These are phyloP conservation scores for Gerris lacustris DNA, from an alignment of 2,888 invertebrate genomes.

Conservation along the genomic window DNA sequence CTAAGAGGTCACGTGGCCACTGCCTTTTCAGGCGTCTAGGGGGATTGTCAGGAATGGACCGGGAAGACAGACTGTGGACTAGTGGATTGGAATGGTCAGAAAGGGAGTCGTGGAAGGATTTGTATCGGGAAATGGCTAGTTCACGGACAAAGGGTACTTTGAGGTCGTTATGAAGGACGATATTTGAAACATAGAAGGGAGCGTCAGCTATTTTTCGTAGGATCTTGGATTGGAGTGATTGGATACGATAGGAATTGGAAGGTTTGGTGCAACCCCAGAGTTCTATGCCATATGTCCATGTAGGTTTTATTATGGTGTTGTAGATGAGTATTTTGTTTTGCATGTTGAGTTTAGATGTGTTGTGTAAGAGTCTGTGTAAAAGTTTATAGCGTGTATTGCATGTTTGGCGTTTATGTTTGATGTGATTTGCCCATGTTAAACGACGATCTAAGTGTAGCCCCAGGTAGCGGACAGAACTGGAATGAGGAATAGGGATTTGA, in stretches of 20 bases:
- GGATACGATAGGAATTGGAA: not conserved
- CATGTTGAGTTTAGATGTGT: not conserved
- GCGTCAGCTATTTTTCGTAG: not conserved
- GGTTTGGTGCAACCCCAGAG: not conserved
- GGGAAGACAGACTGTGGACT: too few species aligned
- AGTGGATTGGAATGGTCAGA: too few species aligned
- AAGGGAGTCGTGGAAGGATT: too few species aligned
- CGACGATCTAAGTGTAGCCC: slow-evolving; percentile 27
- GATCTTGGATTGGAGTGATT: not conserved
- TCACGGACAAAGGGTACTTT: slow-evolving; percentile 1
- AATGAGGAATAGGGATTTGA: slow-evolving; percentile 17
- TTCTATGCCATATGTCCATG: slow-evolving; percentile 4
- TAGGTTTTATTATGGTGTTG: not conserved
- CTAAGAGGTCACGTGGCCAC: too few species aligned
- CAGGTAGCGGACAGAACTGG: slow-evolving; percentile 28
- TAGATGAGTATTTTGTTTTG: slow-evolving; percentile 2
- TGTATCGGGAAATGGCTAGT: not conserved
- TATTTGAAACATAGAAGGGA: slow-evolving; percentile 3
- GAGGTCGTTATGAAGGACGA: not conserved
- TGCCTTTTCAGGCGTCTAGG: too few species aligned
- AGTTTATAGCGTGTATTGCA: slow-evolving; percentile 7
- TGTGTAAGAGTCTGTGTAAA: slow-evolving; percentile 1
- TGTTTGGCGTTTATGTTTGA: slow-evolving; percentile 23
- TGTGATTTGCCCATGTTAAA: slow-evolving; percentile 26
- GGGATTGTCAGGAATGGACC: too few species aligned